Evolutionary conservation across 2,113 vertebrate genomes (phyloP).

Genomic region (Passer montanus): DNA sequence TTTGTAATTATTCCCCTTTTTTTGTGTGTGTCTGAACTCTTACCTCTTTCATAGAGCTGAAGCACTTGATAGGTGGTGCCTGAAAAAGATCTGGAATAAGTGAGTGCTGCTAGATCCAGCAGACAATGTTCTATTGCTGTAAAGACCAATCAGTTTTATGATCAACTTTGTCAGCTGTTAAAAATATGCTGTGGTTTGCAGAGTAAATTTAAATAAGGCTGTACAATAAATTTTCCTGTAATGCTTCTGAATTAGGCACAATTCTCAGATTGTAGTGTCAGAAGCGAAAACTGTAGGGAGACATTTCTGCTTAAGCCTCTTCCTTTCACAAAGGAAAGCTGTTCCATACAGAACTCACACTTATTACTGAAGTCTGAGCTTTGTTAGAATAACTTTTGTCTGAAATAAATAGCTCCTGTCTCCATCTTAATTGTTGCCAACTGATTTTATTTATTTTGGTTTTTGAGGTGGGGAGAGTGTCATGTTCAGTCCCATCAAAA

Average conservation of each 20-base stretch:
- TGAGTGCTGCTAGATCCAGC: neutral
- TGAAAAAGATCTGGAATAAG: neutral
- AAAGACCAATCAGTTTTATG: neutral
- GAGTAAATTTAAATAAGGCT: neutral
- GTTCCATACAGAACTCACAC: accelerated
- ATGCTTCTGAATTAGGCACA: neutral
- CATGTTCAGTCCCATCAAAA: neutral
- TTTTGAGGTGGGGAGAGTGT: neutral
- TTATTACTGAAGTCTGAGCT: neutral
- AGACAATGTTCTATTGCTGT: neutral
- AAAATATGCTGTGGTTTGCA: neutral
- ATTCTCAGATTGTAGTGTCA: neutral
- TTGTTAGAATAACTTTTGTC: neutral
- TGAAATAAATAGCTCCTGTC: neutral
- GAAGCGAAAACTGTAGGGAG: neutral
- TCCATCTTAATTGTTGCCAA: neutral
- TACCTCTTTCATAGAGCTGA: neutral
- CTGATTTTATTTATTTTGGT: neutral
- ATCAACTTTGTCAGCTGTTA: neutral
- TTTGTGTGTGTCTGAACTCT: neutral
- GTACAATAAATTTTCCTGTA: neutral
- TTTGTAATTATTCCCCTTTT: neutral
- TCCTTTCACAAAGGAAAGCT: neutral
- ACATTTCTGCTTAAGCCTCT: neutral
- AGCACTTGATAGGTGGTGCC: neutral